Conservation (phyloP, 2,888 invertebrate genomes). For the Eucera pruinosa region DNA sequence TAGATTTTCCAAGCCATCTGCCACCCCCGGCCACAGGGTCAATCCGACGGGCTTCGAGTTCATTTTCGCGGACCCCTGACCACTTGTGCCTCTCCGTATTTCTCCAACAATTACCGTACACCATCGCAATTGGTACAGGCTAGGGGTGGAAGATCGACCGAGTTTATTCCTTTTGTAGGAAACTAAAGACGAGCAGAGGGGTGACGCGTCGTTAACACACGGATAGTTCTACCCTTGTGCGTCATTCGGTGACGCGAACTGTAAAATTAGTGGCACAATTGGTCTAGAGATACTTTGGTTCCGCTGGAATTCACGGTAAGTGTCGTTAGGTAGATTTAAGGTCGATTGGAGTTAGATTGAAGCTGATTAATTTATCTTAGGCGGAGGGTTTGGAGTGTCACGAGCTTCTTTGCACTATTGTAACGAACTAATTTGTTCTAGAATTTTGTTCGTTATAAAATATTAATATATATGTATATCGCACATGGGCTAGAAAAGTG, state of each 20-base stretch:
- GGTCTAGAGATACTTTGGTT: not conserved
- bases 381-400: too few relatives aligned
- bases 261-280: slow-evolving; percentile 20
- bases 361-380: not conserved
- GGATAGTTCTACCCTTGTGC: not conserved
- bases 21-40: slow-evolving; percentile 44
- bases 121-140: not conserved
- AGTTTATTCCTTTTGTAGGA: slow-evolving; percentile 13
- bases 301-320: not conserved
- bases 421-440: too few relatives aligned
- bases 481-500: too few relatives aligned
- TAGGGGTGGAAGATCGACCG: slow-evolving; percentile 12
- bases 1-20: slow-evolving; percentile 81
- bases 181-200: slow-evolving; percentile 2
- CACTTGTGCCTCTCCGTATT: slow-evolving; percentile 36
- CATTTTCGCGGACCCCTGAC: slow-evolving; percentile 52
- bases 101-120: slow-evolving; percentile 38
- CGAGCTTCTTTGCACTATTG: too few relatives aligned
- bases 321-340: not conserved
- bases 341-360: not conserved
- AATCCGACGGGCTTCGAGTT: slow-evolving; percentile 34
- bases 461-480: too few relatives aligned
- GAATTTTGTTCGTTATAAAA: too few relatives aligned
- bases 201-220: slow-evolving; percentile 29
- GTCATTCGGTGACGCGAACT: slow-evolving; percentile 9